Base-by-base conservation (phyloP, 2,113 vertebrate species). In the Ciconia boyciana region DNA sequence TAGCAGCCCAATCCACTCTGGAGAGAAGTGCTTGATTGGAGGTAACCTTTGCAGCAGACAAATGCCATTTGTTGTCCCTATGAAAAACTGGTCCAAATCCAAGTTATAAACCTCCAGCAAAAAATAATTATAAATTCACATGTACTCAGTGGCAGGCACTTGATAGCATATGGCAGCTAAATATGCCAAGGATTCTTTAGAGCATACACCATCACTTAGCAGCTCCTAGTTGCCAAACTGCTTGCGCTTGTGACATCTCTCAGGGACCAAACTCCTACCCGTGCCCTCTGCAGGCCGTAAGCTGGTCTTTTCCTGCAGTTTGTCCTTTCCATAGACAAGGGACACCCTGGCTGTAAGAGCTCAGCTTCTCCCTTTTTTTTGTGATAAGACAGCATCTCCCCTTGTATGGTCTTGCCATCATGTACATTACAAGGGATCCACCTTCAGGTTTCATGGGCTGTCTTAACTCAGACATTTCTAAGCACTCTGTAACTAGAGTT, bases 121-220 rank as follows among this genome's bases (percentile, higher is more conserved):
- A 91, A 94, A 77, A 74, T 46, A 81, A 61, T 92, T 74, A 77
- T 66, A 55, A 91, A 89, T 93, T 94, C 77, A 60, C 48, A 93
- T 8, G 1, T 79, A 68, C 29, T 41, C 69, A 74, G 87, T 68
- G 82, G 80, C 83, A 82, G 64, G 87, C 83, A 82, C 64, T 96
- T 87, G 83, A 75, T 82, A 94, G 77, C 94, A 91, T 92, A 94
- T 78, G 91, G 93, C 91, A 91, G 48, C 77, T 82, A 75, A 94
- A 62, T 64, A 51, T 78, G 95, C 83, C 94, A 84, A 82, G 72
- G 80, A 87, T 75, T 79, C 74, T 78, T 82, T 4, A 48, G 86
- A 95, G 55, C 93, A 94, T 87, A 94, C 12, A 5, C 91, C 81
- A 85, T 83, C 90, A 28, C 87, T 95, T 91, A 83, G 66, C 90